Evolutionary conservation across 2,888 invertebrate genomes (phyloP).

Genomic region (Phorcus lineatus): DNA sequence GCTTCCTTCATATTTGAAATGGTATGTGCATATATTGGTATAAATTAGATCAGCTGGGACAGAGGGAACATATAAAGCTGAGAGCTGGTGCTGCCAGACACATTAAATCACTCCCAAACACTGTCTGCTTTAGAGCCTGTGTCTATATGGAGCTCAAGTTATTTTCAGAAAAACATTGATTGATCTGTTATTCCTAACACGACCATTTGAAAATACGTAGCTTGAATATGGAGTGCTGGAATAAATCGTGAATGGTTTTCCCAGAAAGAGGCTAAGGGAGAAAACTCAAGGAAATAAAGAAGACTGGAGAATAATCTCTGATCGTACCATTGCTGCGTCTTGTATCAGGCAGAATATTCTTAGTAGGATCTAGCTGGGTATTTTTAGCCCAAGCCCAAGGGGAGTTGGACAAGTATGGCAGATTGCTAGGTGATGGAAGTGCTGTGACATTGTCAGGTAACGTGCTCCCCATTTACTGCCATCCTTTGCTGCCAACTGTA

Average conservation of each 20-base stretch:
- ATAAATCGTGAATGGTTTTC: constrained; percentile 15
- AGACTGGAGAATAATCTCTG: constrained; percentile 6
- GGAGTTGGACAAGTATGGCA: background rate
- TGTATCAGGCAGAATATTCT: constrained; percentile 19
- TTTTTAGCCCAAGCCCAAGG: background rate
- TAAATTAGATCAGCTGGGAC: background rate
- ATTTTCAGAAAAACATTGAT: background rate
- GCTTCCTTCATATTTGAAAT: constrained; percentile 10
- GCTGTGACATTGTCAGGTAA: background rate
- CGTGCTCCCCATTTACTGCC: background rate
- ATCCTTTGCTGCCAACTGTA: background rate
- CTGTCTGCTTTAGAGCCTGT: background rate
- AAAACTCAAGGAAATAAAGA: background rate
- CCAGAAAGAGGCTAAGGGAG: constrained; percentile 20
- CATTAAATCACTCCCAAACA: background rate
- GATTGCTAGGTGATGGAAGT: background rate
- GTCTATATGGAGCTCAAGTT: background rate
- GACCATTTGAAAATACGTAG: background rate
- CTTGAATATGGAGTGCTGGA: background rate
- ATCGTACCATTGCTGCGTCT: background rate
- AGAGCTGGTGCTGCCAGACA: background rate
- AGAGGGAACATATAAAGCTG: background rate
- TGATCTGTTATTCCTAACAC: background rate
- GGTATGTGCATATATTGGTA: constrained; percentile 20
- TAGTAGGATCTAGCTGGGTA: background rate